These are phyloP conservation scores for Mesaphorura yosii DNA, from an alignment of 1,140 invertebrate species.

Conservation along the genomic window DNA sequence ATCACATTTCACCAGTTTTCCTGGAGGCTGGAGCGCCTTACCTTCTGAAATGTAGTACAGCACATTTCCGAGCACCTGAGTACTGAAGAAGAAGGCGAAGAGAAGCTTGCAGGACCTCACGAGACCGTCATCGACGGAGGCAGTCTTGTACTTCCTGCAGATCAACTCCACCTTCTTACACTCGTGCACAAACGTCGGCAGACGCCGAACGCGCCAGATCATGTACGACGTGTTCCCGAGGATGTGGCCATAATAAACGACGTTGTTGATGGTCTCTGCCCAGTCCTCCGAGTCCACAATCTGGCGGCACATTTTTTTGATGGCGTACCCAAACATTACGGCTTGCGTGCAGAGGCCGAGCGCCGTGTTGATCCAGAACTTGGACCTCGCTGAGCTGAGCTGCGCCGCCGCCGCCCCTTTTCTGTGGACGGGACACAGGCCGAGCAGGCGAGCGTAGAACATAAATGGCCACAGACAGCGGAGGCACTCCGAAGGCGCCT, in stretches of 20 bases:
- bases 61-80: slow-evolving; percentile 4
- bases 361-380: slow-evolving; percentile 2
- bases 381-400: background rate
- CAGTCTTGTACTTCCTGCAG: slow-evolving; percentile 10
- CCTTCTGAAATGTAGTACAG: slow-evolving; percentile 8
- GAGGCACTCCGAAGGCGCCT: slow-evolving; percentile 2
- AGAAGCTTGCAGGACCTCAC: slow-evolving; percentile 2
- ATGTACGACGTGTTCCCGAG: slow-evolving; percentile 11
- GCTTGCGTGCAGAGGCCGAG: slow-evolving; percentile 6
- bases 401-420: background rate
- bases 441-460: background rate
- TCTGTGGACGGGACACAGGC: slow-evolving; percentile 9
- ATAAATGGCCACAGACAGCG: slow-evolving; percentile 18
- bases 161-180: slow-evolving; percentile 12
- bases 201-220: background rate
- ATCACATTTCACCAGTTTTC: background rate
- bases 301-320: background rate
- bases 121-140: slow-evolving; percentile 7
- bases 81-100: slow-evolving; percentile 2
- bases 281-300: background rate
- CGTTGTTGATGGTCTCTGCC: background rate
- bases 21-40: background rate
- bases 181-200: slow-evolving; percentile 10
- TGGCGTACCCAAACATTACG: slow-evolving; percentile 3
- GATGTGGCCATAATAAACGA: slow-evolving; percentile 18